A percentile compares a stretch with the other conserved stretches of the same genome.
Conservation (phyloP, 1,140 invertebrate genomes). For the Ceratina calcarata region DNA sequence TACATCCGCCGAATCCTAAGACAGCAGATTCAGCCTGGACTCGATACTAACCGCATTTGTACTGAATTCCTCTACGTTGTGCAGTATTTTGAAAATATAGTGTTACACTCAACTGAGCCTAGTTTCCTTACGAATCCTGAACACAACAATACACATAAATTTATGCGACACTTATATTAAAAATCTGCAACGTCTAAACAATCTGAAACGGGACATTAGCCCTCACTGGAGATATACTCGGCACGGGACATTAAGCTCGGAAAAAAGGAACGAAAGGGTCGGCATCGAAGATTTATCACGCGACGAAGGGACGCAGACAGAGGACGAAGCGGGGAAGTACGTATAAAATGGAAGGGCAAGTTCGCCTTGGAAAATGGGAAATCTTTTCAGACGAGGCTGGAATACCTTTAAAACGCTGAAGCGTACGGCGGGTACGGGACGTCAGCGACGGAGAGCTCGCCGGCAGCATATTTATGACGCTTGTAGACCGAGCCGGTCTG, state of each 20-base stretch:
- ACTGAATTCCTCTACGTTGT: no score
- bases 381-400: slow-evolving; percentile 43
- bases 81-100: no score
- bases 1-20: no score
- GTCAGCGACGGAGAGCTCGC: slow-evolving; percentile 18
- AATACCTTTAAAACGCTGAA: slow-evolving; percentile 33
- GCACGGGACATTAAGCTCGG: slow-evolving; percentile 33
- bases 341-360: not conserved
- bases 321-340: not conserved
- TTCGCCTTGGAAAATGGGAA: slow-evolving; percentile 16
- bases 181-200: not conserved
- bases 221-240: not conserved
- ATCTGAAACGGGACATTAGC: slow-evolving; percentile 31
- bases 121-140: no score
- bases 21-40: no score
- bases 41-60: no score
- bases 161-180: no score
- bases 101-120: no score
- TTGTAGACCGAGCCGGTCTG: not conserved
- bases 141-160: no score
- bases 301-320: not conserved
- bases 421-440: not conserved
- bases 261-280: slow-evolving; percentile 7
- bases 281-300: not conserved
- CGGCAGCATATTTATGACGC: slow-evolving; percentile 37